These are phyloP conservation scores for Drosophila siamana DNA, from an alignment of 2,888 invertebrate species.

Conservation along the genomic window DNA sequence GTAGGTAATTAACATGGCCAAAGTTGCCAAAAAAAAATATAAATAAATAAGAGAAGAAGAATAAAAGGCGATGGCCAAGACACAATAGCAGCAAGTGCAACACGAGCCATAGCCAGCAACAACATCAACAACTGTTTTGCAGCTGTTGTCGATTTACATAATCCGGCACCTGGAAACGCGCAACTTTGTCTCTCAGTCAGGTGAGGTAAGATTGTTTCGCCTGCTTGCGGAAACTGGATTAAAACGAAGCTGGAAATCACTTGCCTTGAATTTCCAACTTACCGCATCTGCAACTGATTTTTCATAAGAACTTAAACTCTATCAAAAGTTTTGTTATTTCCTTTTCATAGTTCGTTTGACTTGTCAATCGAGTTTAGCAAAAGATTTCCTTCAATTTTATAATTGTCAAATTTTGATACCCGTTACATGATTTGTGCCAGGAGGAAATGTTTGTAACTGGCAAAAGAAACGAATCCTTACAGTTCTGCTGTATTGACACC, in stretches of 20 bases:
- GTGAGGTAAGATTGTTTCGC: conserved; percentile 33
- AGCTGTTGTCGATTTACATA: conserved; percentile 65
- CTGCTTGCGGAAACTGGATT: conserved; percentile 22
- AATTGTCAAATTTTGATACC: too few relatives aligned
- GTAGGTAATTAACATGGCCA: conserved; percentile 71
- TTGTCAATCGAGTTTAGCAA: not conserved
- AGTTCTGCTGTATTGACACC: too few relatives aligned
- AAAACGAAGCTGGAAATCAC: conserved; percentile 28
- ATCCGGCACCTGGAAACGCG: conserved; percentile 43
- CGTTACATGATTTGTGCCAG: too few relatives aligned
- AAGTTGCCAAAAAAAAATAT: conserved; percentile 53
- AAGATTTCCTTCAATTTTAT: not conserved
- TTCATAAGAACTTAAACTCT: conserved; percentile 12
- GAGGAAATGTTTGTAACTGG: too few relatives aligned
- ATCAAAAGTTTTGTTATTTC: conserved; percentile 13
- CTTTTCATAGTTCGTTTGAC: too few relatives aligned
- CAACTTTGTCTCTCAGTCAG: conserved; percentile 44
- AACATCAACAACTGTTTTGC: conserved; percentile 19
- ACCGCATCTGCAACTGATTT: conserved; percentile 8
- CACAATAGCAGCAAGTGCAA: conserved; percentile 15
- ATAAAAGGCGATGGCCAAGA: conserved; percentile 40
- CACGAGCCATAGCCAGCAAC: not conserved
- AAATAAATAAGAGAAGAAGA: too few relatives aligned
- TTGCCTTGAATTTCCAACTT: conserved; percentile 28
- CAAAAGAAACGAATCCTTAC: too few relatives aligned